phyloP scores from a whole-genome alignment of 2,888 invertebrate species.

The Brenthis daphne region DNA sequence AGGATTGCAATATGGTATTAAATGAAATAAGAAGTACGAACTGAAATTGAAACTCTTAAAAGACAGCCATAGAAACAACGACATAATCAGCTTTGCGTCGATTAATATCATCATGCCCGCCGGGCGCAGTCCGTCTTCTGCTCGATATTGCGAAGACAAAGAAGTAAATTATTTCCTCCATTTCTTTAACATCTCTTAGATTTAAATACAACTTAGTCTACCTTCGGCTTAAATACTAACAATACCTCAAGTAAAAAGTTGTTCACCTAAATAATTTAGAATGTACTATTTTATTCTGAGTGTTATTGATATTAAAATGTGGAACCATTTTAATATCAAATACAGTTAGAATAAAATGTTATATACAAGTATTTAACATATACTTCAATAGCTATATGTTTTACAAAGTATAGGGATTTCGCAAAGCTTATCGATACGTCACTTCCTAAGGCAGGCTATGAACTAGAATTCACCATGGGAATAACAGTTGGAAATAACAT shows the following conservation, averaged over 20 bases:
- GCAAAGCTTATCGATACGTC: conserved; percentile 24
- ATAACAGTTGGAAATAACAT: conserved; percentile 61
- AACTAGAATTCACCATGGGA: conserved; percentile 63
- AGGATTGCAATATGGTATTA: conserved; percentile 30
- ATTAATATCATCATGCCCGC: conserved; percentile 74
- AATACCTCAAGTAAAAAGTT: neutral
- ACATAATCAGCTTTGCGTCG: conserved; percentile 77
- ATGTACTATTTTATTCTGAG: no score
- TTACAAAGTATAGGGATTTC: conserved; percentile 8
- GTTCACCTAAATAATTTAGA: no score
- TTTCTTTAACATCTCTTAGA: conserved; percentile 69
- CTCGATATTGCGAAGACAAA: conserved; percentile 74
- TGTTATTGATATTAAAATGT: no score
- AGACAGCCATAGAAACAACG: conserved; percentile 62
- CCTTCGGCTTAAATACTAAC: neutral
- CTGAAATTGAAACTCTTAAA: conserved; percentile 58
- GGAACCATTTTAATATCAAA: no score
- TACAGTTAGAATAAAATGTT: no score
- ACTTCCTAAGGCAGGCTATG: conserved; percentile 55
- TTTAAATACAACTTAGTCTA: conserved; percentile 58
- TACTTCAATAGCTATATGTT: neutral
- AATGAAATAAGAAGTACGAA: conserved; percentile 26
- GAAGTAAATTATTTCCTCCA: conserved; percentile 77
- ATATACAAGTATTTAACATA: no score
- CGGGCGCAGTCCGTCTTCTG: conserved; percentile 48